A percentile compares a stretch with the other conserved stretches of the same genome.
These are phyloP conservation scores for Amazona vittata DNA, from an alignment of 2,113 vertebrate species.

Conservation along the genomic window DNA sequence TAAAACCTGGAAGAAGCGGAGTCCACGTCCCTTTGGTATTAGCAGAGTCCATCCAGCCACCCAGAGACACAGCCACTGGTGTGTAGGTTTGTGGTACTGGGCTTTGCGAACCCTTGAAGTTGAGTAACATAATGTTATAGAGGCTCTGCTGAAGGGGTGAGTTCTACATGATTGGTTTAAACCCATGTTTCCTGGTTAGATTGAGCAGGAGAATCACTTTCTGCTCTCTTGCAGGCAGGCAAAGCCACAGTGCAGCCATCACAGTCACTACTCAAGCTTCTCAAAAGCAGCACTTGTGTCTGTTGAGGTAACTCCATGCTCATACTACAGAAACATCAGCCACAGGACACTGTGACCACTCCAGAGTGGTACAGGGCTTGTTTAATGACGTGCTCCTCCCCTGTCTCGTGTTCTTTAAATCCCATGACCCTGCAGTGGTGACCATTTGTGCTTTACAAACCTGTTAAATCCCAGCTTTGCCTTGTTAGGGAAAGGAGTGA, in stretches of 20 bases:
- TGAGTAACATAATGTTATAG: neutral
- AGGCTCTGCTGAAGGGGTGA: neutral
- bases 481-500: neutral
- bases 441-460: neutral
- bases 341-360: accelerated
- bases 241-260: neutral
- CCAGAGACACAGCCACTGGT: neutral
- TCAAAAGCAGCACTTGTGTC: neutral
- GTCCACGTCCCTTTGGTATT: neutral
- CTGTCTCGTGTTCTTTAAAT: neutral
- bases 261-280: neutral
- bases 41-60: neutral
- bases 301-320: accelerated
- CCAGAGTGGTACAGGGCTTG: accelerated
- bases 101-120: neutral
- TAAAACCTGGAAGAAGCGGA: neutral
- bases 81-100: neutral
- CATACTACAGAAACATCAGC: accelerated
- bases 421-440: neutral
- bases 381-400: neutral
- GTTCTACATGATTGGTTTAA: neutral
- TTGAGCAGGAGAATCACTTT: neutral
- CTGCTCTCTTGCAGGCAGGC: neutral
- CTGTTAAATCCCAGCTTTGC: neutral
- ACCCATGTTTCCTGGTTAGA: accelerated